Percentiles rank a stretch among this genome's conserved stretches.
Evolutionary conservation across 2,888 invertebrate genomes (phyloP).

Genomic region (Latrodectus elegans): DNA sequence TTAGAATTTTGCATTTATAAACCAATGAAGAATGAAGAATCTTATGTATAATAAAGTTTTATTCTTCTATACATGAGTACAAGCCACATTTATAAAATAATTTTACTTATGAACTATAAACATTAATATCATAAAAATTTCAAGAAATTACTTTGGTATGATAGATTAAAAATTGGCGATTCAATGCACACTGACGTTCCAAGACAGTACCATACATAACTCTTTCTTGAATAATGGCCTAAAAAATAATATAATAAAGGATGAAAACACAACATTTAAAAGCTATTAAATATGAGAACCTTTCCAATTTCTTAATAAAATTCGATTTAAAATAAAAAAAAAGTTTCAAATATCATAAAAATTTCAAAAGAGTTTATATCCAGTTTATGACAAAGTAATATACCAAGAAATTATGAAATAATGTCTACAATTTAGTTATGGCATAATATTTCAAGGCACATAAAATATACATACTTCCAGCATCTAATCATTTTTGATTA

Average conservation of each 20-base stretch:
- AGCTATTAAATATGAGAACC: not conserved
- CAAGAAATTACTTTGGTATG: slow-evolving; percentile 43
- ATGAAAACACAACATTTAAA: not conserved
- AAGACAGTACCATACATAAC: slow-evolving; percentile 67
- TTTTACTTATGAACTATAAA: not conserved
- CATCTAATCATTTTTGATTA: too few relatives aligned
- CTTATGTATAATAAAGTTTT: too few relatives aligned
- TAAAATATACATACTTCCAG: too few relatives aligned
- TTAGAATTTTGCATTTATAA: too few relatives aligned
- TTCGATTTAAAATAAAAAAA: not conserved
- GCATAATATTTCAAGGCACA: too few relatives aligned
- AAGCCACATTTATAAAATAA: not conserved
- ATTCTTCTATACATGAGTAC: too few relatives aligned
- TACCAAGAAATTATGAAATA: too few relatives aligned
- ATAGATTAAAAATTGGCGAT: slow-evolving; percentile 55
- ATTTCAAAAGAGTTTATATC: not conserved
- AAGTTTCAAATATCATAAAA: not conserved
- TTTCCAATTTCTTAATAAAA: not conserved
- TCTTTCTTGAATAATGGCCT: slow-evolving; percentile 63
- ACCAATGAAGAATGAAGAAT: too few relatives aligned
- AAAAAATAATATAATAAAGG: slow-evolving; percentile 2
- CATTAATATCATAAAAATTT: not conserved
- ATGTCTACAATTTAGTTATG: too few relatives aligned
- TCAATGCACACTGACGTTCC: slow-evolving; percentile 56
- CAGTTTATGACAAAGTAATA: too few relatives aligned